Evolutionary conservation across 2,113 vertebrate species (phyloP).

Genomic region (Pedionomus torquatus): DNA sequence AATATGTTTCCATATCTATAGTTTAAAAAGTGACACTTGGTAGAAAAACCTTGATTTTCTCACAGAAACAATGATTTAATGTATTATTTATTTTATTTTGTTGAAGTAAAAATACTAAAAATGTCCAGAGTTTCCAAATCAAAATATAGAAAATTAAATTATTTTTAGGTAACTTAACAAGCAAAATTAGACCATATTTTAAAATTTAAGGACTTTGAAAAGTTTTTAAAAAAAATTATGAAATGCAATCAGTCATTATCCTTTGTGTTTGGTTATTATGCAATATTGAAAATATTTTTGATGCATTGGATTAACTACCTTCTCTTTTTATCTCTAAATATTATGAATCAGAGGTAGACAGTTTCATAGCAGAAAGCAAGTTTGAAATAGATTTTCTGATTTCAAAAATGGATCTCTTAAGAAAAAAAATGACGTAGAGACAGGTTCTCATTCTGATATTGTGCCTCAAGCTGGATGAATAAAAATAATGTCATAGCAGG

Average conservation of each 20-base stretch:
- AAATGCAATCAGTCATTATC: neutral
- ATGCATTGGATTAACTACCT: neutral
- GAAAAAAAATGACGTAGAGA: rapidly evolving
- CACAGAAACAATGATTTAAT: neutral
- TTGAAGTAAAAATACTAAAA: neutral
- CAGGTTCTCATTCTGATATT: neutral
- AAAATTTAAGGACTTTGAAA: neutral
- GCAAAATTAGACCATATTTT: rapidly evolving
- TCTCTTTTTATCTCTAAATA: neutral
- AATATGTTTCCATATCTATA: neutral
- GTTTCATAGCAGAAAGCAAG: neutral
- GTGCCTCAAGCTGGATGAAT: neutral
- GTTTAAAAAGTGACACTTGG: neutral
- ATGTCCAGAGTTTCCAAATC: neutral
- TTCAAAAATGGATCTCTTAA: neutral
- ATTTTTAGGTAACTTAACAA: neutral
- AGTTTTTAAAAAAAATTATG: neutral
- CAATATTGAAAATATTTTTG: neutral
- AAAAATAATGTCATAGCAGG: neutral
- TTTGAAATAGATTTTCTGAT: neutral
- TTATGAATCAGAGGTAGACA: neutral
- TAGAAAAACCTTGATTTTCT: neutral
- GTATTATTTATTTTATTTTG: neutral
- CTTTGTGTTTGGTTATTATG: neutral
- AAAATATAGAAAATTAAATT: neutral